Conservation (phyloP, 2,113 vertebrate species). For the Ursus arctos region DNA sequence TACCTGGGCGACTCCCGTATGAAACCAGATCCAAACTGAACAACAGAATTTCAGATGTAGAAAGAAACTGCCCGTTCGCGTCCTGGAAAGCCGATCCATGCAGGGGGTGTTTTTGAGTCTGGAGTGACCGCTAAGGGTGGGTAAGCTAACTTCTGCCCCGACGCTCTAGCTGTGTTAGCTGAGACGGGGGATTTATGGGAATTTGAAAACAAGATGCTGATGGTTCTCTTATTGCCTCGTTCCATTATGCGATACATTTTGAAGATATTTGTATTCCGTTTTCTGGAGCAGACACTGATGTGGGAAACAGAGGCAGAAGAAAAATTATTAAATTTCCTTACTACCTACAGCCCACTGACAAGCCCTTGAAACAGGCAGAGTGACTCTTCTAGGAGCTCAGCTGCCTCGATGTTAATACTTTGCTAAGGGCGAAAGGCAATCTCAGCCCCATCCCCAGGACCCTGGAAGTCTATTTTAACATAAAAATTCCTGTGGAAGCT, state of each 20-base stretch:
- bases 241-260: fast-evolving
- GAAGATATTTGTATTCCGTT: fast-evolving
- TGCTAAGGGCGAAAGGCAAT: too few species aligned
- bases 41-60: fast-evolving
- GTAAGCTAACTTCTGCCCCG: neutral
- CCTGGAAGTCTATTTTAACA: too few species aligned
- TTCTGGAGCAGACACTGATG: neutral
- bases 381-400: too few species aligned
- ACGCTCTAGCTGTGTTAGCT: too few species aligned
- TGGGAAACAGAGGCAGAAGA: neutral
- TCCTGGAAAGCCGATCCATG: neutral
- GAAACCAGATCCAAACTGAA: neutral
- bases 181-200: neutral
- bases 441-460: too few species aligned
- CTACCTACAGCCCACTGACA: too few species aligned
- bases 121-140: neutral
- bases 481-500: too few species aligned
- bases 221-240: too few species aligned
- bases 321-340: neutral
- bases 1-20: fast-evolving
- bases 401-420: too few species aligned
- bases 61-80: fast-evolving
- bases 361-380: too few species aligned
- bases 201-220: neutral
- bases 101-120: fast-evolving